Percentiles rank a stretch among this genome's conserved stretches.
Conservation (phyloP, 2,888 invertebrate genomes). For the Latheticus oryzae region DNA sequence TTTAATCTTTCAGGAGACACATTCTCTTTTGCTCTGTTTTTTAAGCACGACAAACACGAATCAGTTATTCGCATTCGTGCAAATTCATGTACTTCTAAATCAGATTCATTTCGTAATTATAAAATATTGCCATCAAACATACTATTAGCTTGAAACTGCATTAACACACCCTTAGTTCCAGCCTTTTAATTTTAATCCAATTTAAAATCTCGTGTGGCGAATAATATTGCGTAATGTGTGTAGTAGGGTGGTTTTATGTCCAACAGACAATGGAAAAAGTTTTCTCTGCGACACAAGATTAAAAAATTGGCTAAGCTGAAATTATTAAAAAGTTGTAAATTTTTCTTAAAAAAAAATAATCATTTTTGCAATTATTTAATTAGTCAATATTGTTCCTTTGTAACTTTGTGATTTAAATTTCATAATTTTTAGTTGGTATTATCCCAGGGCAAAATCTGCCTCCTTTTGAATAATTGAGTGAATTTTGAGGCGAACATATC, state of each 20-base stretch:
- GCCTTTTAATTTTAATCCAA: constrained; percentile 28
- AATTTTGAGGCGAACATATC: constrained; percentile 35
- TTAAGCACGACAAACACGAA: no score
- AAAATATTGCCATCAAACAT: constrained; percentile 19
- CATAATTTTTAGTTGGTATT: background rate
- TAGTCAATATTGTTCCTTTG: background rate
- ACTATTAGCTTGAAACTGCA: constrained; percentile 19
- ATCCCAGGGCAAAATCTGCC: constrained; percentile 9
- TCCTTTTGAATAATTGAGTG: constrained; percentile 21
- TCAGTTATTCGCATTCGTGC: no score
- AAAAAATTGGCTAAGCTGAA: background rate
- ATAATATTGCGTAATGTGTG: constrained; percentile 4
- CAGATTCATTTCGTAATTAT: constrained; percentile 6
- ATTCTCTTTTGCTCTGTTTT: no score
- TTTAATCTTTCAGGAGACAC: no score
- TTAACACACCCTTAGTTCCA: constrained; percentile 18
- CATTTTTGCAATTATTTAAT: no score
- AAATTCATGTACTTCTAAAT: no score
- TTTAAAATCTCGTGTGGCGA: constrained; percentile 17
- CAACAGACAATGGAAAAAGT: background rate
- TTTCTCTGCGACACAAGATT: background rate
- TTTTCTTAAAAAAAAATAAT: no score
- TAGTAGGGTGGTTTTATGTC: background rate
- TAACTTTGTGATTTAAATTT: background rate
- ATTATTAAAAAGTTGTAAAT: no score